These are phyloP conservation scores for Atractosteus spatula DNA, from an alignment of 2,113 vertebrate genomes.

Conservation along the genomic window DNA sequence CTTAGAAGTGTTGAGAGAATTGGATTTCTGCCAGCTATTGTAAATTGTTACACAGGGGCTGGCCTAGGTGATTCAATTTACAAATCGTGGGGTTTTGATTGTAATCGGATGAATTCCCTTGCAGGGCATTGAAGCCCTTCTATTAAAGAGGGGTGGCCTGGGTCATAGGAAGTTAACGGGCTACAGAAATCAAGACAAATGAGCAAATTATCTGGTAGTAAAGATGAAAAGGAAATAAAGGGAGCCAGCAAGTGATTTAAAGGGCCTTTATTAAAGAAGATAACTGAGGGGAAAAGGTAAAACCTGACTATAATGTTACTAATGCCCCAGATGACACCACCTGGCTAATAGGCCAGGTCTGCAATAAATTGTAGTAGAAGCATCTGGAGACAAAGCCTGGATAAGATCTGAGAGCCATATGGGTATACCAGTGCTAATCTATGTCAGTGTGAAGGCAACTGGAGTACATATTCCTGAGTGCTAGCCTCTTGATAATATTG, in stretches of 20 bases:
- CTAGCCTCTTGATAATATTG: too few relatives aligned
- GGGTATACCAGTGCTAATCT: too few relatives aligned
- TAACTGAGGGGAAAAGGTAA: slow-evolving; percentile 58
- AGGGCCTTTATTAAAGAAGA: slow-evolving; percentile 61
- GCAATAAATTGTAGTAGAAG: too few relatives aligned
- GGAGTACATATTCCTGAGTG: too few relatives aligned
- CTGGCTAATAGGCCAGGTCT: too few relatives aligned
- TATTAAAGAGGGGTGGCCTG: slow-evolving; percentile 51
- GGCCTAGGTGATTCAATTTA: slow-evolving; percentile 66
- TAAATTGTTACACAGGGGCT: slow-evolving; percentile 69
- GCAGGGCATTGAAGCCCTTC: slow-evolving; percentile 55
- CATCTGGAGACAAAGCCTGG: too few relatives aligned
- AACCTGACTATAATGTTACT: slow-evolving; percentile 25
- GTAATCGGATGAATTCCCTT: slow-evolving; percentile 79
- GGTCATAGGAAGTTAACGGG: slow-evolving; percentile 50
- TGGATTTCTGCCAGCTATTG: slow-evolving; percentile 63
- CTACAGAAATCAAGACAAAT: slow-evolving; percentile 73
- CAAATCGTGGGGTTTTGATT: slow-evolving; percentile 64
- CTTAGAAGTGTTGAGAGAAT: slow-evolving; percentile 67
- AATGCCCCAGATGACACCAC: too few relatives aligned
- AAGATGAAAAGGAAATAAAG: slow-evolving; percentile 50
- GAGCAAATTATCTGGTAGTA: slow-evolving; percentile 65
- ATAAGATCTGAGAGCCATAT: too few relatives aligned
- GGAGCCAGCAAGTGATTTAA: slow-evolving; percentile 51
- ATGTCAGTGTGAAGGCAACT: too few relatives aligned